These are phyloP conservation scores for Abscondita cerata DNA, from an alignment of 2,888 invertebrate species.

Conservation along the genomic window DNA sequence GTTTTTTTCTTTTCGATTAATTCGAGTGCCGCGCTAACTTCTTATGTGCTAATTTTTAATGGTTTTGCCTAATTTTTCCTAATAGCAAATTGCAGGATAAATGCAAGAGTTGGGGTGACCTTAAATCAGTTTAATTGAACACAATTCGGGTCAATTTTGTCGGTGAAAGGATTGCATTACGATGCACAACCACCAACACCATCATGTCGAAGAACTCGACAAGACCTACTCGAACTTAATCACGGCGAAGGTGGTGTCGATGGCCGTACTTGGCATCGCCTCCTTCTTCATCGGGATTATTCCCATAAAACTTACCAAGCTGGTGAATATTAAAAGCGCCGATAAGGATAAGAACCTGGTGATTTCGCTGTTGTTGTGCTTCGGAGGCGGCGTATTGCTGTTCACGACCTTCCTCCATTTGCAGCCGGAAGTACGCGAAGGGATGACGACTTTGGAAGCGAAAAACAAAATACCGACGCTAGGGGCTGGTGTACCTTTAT, in stretches of 20 bases:
- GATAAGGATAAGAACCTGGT: slow-evolving; percentile 60
- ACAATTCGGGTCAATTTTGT: slow-evolving; percentile 6
- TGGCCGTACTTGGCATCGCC: slow-evolving; percentile 65
- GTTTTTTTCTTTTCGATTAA: not conserved
- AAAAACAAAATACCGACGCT: slow-evolving; percentile 58
- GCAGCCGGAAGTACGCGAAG: slow-evolving; percentile 69
- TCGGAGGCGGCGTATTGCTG: slow-evolving; percentile 70
- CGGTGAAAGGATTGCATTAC: slow-evolving; percentile 4
- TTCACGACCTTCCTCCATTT: slow-evolving; percentile 71
- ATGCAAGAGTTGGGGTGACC: not conserved
- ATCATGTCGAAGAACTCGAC: not conserved
- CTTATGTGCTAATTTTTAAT: not conserved
- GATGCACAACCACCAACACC: slow-evolving; percentile 16
- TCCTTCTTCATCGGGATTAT: slow-evolving; percentile 67
- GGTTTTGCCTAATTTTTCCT: slow-evolving; percentile 1
- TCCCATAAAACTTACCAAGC: slow-evolving; percentile 58
- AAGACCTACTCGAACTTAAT: slow-evolving; percentile 51
- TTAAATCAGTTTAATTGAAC: not conserved
- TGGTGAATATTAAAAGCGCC: slow-evolving; percentile 51
- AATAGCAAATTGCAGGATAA: not conserved
- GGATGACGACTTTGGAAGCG: slow-evolving; percentile 60
- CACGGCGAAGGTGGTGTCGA: slow-evolving; percentile 66
- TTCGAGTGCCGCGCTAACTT: too few species aligned
- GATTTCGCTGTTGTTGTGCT: slow-evolving; percentile 67
- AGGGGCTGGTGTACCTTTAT: slow-evolving; percentile 61